Conservation (phyloP, 2,113 vertebrate genomes). For the Gymnorhina tibicen region DNA sequence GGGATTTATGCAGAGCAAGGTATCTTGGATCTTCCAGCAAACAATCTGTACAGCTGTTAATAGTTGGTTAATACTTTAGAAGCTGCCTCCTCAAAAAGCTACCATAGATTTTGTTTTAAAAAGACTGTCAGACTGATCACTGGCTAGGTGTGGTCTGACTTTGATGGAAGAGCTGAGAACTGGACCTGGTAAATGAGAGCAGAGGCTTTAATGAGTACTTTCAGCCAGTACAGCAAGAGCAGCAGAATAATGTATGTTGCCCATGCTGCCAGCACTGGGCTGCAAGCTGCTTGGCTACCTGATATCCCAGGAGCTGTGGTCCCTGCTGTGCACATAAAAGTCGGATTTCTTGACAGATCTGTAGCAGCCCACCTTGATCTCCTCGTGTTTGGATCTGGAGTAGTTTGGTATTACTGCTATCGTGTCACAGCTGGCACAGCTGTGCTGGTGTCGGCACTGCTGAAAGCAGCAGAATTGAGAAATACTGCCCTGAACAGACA, state of each 20-base stretch:
- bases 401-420: not conserved
- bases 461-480: not conserved
- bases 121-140: not conserved
- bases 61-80: not conserved
- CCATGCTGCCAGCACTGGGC: not conserved
- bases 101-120: not conserved
- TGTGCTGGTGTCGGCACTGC: not conserved
- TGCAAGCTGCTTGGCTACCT: not conserved
- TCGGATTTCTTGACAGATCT: not conserved
- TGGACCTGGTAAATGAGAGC: not conserved
- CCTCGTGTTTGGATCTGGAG: not conserved
- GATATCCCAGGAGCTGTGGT: not conserved
- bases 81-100: not conserved
- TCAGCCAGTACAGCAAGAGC: not conserved
- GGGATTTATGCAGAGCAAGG: not conserved
- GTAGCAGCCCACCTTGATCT: not conserved
- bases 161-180: not conserved
- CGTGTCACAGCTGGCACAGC: accelerated
- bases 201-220: not conserved
- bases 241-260: not conserved
- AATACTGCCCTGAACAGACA: not conserved
- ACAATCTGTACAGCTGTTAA: not conserved
- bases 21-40: not conserved
- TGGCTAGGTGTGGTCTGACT: not conserved
- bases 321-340: not conserved